Evolutionary conservation across 92 coral and sea anemone species (phyloP), one percentile per base, ranked within the genome.

Genomic region (Paragorgia papillata): DNA sequence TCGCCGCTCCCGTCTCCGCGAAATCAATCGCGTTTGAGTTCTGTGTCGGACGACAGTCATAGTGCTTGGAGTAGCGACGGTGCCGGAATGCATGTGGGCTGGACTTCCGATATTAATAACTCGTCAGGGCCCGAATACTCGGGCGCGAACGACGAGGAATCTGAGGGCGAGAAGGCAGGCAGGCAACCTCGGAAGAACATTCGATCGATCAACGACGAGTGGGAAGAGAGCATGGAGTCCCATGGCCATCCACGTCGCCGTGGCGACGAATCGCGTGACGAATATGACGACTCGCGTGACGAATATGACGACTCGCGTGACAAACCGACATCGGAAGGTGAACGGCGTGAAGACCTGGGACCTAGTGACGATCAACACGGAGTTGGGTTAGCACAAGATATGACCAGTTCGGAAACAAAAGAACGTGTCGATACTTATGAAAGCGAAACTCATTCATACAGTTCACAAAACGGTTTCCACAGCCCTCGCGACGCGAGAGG

Each of bases 21-120:
- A 37, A 71, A 53, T 39, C 48, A 58, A n/a, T 71, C 78, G 54
- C 64, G 78, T 17, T 2, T 70, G 27, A 53, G 78, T 33, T 71
- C 78, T 12, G 22, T 31, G 0, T 71, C 78, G 3, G 78, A 71
- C 20, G 78, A 71, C 15, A 58, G 63, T 25, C 78, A 33, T 4
- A 71, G 78, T 21, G 78, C 62, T 6, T 30, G 53, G 26, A 71
- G 78, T 30, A 71, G 78, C 31, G 78, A 71, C 18, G 78, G 78
- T 26, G 30, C 74, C 5, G 62, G 62, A 1, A 71, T 71, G 78
- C 64, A 19, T 30, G 78, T 71, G 34, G 78, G 78, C 2, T 71
- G 78, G 78, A 71, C 78, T 5, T 71, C 78, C 14, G 78, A 71
- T 19, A 39, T 71, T 4, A 58, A 58, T 21, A 41, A 32, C 6